These are phyloP conservation scores for Lochmaea capreae DNA, from an alignment of 2,888 invertebrate species.

Conservation along the genomic window DNA sequence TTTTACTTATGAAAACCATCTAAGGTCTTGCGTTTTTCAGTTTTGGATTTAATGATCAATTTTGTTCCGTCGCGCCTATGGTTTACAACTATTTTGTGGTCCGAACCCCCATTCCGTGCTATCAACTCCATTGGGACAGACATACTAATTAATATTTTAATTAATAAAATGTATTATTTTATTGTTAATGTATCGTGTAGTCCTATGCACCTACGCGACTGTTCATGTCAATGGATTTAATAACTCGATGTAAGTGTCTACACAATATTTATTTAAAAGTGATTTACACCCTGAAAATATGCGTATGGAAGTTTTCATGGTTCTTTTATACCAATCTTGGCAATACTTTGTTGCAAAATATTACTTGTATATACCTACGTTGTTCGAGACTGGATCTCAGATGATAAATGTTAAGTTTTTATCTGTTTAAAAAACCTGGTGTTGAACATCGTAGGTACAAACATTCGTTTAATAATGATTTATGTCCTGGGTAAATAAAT, in stretches of 20 bases:
- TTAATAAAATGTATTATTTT: neutral
- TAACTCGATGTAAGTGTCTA: conserved; percentile 64
- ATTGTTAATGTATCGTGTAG: too few species aligned
- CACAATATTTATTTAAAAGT: conserved; percentile 65
- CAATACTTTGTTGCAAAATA: conserved; percentile 31
- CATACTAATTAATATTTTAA: conserved; percentile 2
- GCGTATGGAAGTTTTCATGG: conserved; percentile 3
- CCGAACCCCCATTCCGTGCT: too few species aligned
- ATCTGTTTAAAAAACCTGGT: neutral
- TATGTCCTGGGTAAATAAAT: neutral
- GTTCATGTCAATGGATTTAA: too few species aligned
- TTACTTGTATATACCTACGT: conserved; percentile 13
- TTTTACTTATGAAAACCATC: too few species aligned
- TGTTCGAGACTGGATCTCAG: conserved; percentile 17
- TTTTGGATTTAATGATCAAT: too few species aligned
- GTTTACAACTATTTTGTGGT: too few species aligned
- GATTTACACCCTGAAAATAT: conserved; percentile 56
- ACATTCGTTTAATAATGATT: conserved; percentile 15
- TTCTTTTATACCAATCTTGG: conserved; percentile 16
- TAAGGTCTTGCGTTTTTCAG: too few species aligned
- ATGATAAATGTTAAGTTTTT: conserved; percentile 19
- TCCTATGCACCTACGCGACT: too few species aligned
- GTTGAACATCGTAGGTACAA: neutral
- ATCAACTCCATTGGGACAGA: too few species aligned
- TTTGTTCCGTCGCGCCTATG: too few species aligned